Percentiles rank a stretch among this genome's conserved stretches.
phyloP scores from a whole-genome alignment of 2,113 vertebrate species.

The Hyaena hyaena region DNA sequence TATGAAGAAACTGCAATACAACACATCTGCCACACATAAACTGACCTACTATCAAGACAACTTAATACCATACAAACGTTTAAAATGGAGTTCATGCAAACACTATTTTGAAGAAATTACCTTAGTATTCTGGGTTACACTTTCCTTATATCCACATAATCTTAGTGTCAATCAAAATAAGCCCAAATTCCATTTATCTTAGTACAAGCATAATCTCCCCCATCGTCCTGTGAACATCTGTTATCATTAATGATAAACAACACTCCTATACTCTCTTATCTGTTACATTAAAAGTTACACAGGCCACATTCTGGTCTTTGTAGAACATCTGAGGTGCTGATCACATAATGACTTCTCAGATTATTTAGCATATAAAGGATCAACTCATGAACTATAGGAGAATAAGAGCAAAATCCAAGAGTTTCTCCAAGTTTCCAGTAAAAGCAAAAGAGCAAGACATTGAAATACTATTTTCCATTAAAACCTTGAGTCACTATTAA shows the following conservation, averaged over 20 bases:
- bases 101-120: conserved; percentile 11
- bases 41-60: not conserved
- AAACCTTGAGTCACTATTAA: not conserved
- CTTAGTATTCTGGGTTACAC: not conserved
- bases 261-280: not conserved
- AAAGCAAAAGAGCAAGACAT: not conserved
- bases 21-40: not conserved
- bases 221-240: not conserved
- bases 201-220: not conserved
- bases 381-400: not conserved
- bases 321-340: not conserved
- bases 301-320: not conserved
- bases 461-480: not conserved
- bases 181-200: conserved; percentile 9
- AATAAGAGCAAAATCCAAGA: not conserved
- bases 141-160: not conserved
- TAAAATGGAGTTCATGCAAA: not conserved
- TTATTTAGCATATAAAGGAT: not conserved
- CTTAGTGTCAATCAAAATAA: conserved; percentile 47
- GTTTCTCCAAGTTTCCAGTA: not conserved
- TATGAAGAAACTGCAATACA: not conserved
- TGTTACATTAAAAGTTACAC: not conserved
- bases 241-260: not conserved
- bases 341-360: not conserved
- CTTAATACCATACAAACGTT: not conserved